A percentile compares a stretch with the other conserved stretches of the same genome.
Conservation (phyloP, 2,888 invertebrate genomes). For the Hoplodrina ambigua region DNA sequence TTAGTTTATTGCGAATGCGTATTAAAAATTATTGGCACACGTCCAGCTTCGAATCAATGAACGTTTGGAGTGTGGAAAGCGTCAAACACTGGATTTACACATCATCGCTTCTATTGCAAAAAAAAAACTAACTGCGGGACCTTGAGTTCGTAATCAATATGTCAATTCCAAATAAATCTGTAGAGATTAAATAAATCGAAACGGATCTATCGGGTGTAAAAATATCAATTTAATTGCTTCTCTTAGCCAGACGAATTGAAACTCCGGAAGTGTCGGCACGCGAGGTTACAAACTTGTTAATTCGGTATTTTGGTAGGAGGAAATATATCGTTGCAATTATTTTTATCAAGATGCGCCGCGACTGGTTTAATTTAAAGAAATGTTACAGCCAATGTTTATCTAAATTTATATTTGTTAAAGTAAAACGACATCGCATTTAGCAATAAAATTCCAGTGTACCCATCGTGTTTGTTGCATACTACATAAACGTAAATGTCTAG, state of each 20-base stretch:
- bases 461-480: slow-evolving; percentile 43
- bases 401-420: slow-evolving; percentile 30
- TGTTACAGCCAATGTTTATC: slow-evolving; percentile 32
- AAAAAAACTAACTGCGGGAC: slow-evolving; percentile 8
- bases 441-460: slow-evolving; percentile 56
- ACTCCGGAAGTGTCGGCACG: slow-evolving; percentile 60
- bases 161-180: slow-evolving; percentile 28
- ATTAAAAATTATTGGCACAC: slow-evolving; percentile 57
- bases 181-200: slow-evolving; percentile 31
- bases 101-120: slow-evolving; percentile 18
- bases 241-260: slow-evolving; percentile 39
- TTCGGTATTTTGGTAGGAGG: slow-evolving; percentile 54
- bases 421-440: slow-evolving; percentile 33
- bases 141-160: slow-evolving; percentile 14
- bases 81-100: slow-evolving; percentile 24
- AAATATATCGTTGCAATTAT: slow-evolving; percentile 52
- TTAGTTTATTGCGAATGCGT: slow-evolving; percentile 46
- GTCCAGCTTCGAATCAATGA: slow-evolving; percentile 50
- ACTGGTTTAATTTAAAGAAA: slow-evolving; percentile 37
- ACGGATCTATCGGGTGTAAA: slow-evolving; percentile 38
- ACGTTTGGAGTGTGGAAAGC: slow-evolving; percentile 25
- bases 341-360: slow-evolving; percentile 46
- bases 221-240: slow-evolving; percentile 53
- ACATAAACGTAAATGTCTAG: slow-evolving; percentile 58
- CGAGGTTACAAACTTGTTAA: slow-evolving; percentile 61